A percentile compares a stretch with the other conserved stretches of the same genome.
phyloP scores from a whole-genome alignment of 1,140 invertebrate species.

The Coptotermes formosanus region DNA sequence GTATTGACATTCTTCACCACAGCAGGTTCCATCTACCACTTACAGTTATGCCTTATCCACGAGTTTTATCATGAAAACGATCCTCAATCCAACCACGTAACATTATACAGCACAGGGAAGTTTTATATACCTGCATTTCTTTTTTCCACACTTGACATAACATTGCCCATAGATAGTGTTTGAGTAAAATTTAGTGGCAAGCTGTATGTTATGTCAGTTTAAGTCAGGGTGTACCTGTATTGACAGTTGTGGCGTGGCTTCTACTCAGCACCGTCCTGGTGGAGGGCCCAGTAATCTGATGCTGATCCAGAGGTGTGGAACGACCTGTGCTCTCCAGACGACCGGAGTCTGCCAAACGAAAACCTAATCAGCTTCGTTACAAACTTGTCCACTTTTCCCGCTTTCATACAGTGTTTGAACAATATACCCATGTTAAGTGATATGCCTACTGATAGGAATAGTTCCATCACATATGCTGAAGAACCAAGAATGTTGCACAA shows the following conservation, averaged over 20 bases:
- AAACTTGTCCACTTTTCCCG: background rate
- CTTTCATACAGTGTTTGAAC: background rate
- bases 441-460: too few relatives aligned
- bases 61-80: too few relatives aligned
- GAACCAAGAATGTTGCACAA: too few relatives aligned
- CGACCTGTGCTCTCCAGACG: slow-evolving; percentile 4
- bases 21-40: too few relatives aligned
- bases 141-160: background rate
- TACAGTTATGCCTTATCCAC: too few relatives aligned
- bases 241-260: background rate
- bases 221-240: background rate
- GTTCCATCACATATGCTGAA: too few relatives aligned
- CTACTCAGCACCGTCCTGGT: slow-evolving; percentile 7
- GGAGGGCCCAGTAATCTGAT: background rate
- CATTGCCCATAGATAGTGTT: background rate
- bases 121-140: background rate
- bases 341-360: slow-evolving; percentile 13
- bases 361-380: background rate
- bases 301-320: slow-evolving; percentile 3
- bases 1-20: too few relatives aligned
- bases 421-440: background rate
- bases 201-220: background rate
- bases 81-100: too few relatives aligned
- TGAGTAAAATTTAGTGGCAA: background rate
- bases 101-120: too few relatives aligned